Evolutionary conservation across 1,140 invertebrate genomes (phyloP), one percentile per base, ranked within the genome.

Genomic region (Bombus pyrosoma): DNA sequence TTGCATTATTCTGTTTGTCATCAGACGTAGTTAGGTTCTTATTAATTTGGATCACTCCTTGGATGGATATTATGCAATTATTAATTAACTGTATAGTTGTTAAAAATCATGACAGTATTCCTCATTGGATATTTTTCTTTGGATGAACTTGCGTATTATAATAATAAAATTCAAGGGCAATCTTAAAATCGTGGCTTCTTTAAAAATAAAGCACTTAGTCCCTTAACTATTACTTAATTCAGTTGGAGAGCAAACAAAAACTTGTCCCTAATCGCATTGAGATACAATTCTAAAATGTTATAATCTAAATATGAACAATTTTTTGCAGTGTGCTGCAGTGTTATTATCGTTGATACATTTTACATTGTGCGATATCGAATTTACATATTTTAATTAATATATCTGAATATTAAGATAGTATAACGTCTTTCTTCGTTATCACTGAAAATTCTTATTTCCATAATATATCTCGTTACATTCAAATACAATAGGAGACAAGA

Each of bases 21-120:
- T 87, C 37, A 72, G 75, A 84, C 34, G 37, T 64, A 74, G 6
- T 87, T 73, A 79, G 68, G 47, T 84, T 86, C 57, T 47, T 37
- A 87, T 25, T 74, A 79, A 74, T 79, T 79, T 87, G 73, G 69
- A 80, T 39, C 71, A 87, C 82, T 73, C 69, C 82, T 53, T 87
- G 82, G 75, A 85, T 85, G 82, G 82, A 87, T 85, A 85, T 84
- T 81, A 82, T 86, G 86, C 81, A 83, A 91, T 76, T 85, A 87
- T 57, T 84, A 53, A 78, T 87, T 73, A 82, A 64, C 78, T 73
- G 78, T 84, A 85, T 66, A 69, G 59, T 81, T 59, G 32, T 78
- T 69, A 68, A 64, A 75, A 86, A 86, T 74, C 71, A 80, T 81
- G 28, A 75, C 43, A 73, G 43, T 66, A 68, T 66, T 28, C 82